Evolutionary conservation across 2,888 invertebrate genomes (phyloP).

Genomic region (Pseudococcus jackbeardsleyi): DNA sequence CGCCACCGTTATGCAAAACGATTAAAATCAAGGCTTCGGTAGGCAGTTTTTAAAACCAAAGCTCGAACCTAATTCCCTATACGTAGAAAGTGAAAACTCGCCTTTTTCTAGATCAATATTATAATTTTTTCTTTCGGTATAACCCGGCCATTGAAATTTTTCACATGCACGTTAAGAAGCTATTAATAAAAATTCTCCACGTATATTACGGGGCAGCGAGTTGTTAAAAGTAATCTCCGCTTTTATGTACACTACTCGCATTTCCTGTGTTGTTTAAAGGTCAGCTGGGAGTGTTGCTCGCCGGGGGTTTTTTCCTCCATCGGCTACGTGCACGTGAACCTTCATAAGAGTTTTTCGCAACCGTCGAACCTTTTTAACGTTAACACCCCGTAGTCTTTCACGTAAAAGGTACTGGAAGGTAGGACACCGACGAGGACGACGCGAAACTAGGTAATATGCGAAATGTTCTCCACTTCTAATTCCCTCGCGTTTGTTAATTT

Average conservation of each 20-base stretch:
- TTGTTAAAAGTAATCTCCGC: conserved; percentile 54
- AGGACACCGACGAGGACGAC: not conserved
- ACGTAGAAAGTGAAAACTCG: conserved; percentile 4
- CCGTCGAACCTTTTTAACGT: conserved; percentile 47
- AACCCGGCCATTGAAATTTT: not conserved
- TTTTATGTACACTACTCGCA: conserved; percentile 48
- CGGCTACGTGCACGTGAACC: not conserved
- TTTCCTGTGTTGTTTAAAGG: conserved; percentile 55
- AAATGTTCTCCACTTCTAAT: conserved; percentile 41
- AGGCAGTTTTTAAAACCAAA: not conserved
- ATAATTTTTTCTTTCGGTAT: not conserved
- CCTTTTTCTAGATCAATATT: not conserved
- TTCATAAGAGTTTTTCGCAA: not conserved
- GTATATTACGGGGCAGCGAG: not conserved
- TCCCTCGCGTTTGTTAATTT: conserved; percentile 34
- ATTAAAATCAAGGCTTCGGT: not conserved
- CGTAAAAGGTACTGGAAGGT: not conserved
- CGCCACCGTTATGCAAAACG: not conserved
- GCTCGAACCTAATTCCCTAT: not conserved
- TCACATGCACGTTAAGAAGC: conserved; percentile 44
- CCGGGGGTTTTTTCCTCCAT: not conserved
- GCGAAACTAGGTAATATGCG: conserved; percentile 36
- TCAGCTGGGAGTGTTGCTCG: conserved; percentile 47
- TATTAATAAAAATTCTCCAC: conserved; percentile 52
- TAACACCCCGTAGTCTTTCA: not conserved